Conservation (phyloP, 2,888 invertebrate species). For the Sphaerophoria taeniata region DNA sequence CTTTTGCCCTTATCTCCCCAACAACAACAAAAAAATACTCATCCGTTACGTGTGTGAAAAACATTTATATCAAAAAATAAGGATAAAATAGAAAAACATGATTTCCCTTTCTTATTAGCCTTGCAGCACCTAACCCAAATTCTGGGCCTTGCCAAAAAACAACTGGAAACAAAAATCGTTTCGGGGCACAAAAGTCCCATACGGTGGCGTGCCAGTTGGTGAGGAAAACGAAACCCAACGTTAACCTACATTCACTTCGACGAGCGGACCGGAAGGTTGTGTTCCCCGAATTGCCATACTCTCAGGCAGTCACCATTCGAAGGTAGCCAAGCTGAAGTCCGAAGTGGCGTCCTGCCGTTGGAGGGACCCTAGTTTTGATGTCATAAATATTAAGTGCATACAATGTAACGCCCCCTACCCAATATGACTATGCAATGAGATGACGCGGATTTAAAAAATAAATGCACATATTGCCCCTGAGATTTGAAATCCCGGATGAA, state of each 20-base stretch:
- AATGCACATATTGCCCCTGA: conserved; percentile 27
- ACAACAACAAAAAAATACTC: background rate
- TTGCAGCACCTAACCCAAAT: conserved; percentile 15
- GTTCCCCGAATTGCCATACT: background rate
- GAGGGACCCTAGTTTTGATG: conserved; percentile 22
- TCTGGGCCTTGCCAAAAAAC: conserved; percentile 12
- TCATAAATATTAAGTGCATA: conserved; percentile 31
- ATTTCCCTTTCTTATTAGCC: conserved; percentile 44
- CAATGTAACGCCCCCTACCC: conserved; percentile 17
- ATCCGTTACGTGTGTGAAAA: background rate
- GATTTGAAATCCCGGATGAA: conserved; percentile 26
- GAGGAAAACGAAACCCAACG: background rate
- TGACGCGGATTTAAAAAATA: conserved; percentile 1
- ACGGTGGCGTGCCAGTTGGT: background rate
- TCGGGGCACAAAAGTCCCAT: background rate
- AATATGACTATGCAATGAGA: conserved; percentile 35
- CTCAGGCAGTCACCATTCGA: background rate
- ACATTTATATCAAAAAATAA: conserved; percentile 8
- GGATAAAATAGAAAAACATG: background rate
- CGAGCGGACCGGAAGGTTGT: background rate
- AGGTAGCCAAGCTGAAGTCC: background rate
- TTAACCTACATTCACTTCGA: conserved; percentile 16
- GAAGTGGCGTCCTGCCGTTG: conserved; percentile 11
- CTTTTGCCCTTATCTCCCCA: background rate
- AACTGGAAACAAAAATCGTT: background rate